A percentile compares a stretch with the other conserved stretches of the same genome.
phyloP scores from a whole-genome alignment of 2,797 vertebrate genomes.

The Macropodus opercularis region DNA sequence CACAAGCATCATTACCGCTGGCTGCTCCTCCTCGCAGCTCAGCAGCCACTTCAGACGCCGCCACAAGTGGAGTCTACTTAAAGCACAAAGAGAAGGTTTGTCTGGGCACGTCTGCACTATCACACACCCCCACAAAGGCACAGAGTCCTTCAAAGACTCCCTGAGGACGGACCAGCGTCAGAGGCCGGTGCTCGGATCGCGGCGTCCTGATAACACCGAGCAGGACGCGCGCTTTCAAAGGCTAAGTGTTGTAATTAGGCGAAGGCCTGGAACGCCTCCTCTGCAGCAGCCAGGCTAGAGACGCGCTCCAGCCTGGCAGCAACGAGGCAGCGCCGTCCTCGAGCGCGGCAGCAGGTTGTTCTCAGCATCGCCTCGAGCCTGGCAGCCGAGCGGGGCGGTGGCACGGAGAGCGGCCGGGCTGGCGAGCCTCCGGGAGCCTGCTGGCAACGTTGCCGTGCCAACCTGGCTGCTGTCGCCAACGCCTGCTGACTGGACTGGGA shows the following conservation, averaged over 20 bases:
- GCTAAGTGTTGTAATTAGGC: slow-evolving; percentile 79
- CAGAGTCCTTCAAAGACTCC: slow-evolving; percentile 54
- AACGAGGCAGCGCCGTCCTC: slow-evolving; percentile 28
- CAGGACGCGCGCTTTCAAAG: slow-evolving; percentile 75
- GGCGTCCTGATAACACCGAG: slow-evolving; percentile 55
- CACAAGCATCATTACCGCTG: slow-evolving; percentile 60
- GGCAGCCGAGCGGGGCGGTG: slow-evolving; percentile 50
- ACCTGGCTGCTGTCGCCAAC: slow-evolving; percentile 43
- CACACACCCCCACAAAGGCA: slow-evolving; percentile 41
- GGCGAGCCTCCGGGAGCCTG: slow-evolving; percentile 53
- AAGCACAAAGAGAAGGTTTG: slow-evolving; percentile 59
- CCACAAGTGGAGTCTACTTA: slow-evolving; percentile 66
- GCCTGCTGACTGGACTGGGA: slow-evolving; percentile 35
- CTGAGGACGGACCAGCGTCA: slow-evolving; percentile 33
- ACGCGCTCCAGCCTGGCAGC: slow-evolving; percentile 38
- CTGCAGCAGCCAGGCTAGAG: slow-evolving; percentile 48
- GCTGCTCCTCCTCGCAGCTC: slow-evolving; percentile 48
- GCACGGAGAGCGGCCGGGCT: slow-evolving; percentile 43
- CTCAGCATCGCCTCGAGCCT: slow-evolving; percentile 46
- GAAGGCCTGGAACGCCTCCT: slow-evolving; percentile 46
- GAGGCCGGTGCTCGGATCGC: slow-evolving; percentile 53
- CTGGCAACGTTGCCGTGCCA: slow-evolving; percentile 59
- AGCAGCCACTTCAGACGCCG: slow-evolving; percentile 57
- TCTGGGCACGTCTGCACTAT: slow-evolving; percentile 43
- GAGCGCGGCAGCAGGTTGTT: slow-evolving; percentile 36